A percentile compares a stretch with the other conserved stretches of the same genome.
These are phyloP conservation scores for Rhinolophus sinicus DNA, from an alignment of 2,113 vertebrate species.

Conservation along the genomic window DNA sequence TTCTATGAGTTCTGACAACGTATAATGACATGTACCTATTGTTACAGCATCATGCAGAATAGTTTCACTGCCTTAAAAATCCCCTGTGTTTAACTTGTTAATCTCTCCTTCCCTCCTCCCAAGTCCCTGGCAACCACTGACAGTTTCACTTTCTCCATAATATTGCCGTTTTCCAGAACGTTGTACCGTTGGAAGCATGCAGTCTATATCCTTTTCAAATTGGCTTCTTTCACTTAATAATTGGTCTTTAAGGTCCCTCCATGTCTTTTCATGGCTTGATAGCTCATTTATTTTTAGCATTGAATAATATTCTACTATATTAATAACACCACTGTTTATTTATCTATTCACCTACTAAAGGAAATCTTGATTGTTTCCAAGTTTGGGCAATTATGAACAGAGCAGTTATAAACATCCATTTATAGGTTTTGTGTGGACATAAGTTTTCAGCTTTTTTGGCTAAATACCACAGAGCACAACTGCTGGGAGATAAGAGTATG, in stretches of 20 bases:
- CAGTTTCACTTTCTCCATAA: not conserved
- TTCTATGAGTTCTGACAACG: not conserved
- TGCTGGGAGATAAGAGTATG: not conserved
- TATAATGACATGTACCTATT: not conserved
- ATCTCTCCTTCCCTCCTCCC: not conserved
- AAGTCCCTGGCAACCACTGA: not conserved
- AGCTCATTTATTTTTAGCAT: not conserved
- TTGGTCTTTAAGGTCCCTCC: not conserved
- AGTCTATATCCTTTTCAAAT: not conserved
- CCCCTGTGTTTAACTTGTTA: not conserved
- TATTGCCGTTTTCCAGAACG: not conserved
- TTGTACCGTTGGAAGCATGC: not conserved
- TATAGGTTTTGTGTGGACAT: not conserved
- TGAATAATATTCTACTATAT: not conserved
- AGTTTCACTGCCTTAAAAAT: not conserved
- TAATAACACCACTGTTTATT: not conserved
- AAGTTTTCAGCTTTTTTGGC: not conserved
- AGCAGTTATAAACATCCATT: not conserved
- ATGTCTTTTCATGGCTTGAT: not conserved
- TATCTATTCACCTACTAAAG: not conserved
- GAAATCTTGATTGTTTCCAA: not conserved
- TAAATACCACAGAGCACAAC: not conserved
- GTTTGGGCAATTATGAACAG: not conserved
- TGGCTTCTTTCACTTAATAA: not conserved
- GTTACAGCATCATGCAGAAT: not conserved